Base-by-base conservation (phyloP, 2,888 invertebrate species). In the Belgica antarctica region DNA sequence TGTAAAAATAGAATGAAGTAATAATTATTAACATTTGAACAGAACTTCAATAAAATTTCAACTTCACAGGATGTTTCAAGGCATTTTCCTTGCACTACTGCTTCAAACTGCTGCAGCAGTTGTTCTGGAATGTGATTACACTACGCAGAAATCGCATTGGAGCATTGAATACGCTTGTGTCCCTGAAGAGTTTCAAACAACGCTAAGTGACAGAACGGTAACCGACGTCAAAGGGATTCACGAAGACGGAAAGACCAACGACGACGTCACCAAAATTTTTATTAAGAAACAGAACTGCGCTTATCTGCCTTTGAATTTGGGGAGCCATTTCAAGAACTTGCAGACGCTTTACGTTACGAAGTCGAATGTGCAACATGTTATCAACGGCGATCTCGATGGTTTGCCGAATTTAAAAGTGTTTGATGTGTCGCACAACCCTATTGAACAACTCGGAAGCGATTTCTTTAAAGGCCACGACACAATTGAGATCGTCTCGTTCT, bases 321-420 rank as follows among this genome's bases (percentile, higher is more conserved):
- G 15, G 0, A 1, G 15, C 15, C 17, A 28, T n/a, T 61, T 61
- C 27, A 3, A 1, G 8, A 27, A 61, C 25, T 28, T 61, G 7
- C 7, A 61, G 28, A 27, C 17, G n/a, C 8, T 61, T 15, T 24
- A 27, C 3, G n/a, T 61, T 1, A 27, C 28, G 61, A 61, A 61
- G 3, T 61, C 27, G 15, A 61, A 61, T 27, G 61, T 61, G 5
- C 24, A 61, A 25, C 61, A 61, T 28, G n/a, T 61, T 1, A 24
- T 61, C 17, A 28, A n/a, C 1, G 27, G 27, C 8, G 61, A 61
- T 61, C 61, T 61, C 8, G 27, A 59, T 25, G 59, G 59, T 15
- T 12, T 59, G 1, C 12, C 25, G 25, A 27, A 61, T n/a, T 17
- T 61, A 15, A 61, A n/a, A 61, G n/a, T 4, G 1, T 25, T 61